Evolutionary conservation across 1,140 invertebrate genomes (phyloP), one percentile per base, ranked within the genome.

Genomic region (Macrostomum lignano): DNA sequence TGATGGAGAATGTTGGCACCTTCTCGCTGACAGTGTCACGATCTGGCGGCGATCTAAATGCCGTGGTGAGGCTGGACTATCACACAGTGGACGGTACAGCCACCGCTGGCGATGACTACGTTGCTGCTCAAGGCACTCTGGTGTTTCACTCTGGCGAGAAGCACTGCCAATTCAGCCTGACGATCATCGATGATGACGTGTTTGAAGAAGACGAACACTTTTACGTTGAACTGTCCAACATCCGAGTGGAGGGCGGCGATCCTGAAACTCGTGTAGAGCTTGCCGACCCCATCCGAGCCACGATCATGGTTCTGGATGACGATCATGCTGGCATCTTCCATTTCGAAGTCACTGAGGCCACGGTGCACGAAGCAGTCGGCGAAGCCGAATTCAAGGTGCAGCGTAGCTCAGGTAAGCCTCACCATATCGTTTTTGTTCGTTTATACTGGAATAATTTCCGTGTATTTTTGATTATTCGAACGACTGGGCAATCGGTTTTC

Each of bases 131-230:
- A 39, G 88, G 82, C 4, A 74, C 72, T 0, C 52, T 96, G 1
- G 65, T 66, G 25, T 96, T 96, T 53, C 43, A 49, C 14, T 71
- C 74, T 0, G 73, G 74, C 2, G 79, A 88, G 43, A 70, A 67
- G 9, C 71, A 72, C 42, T 78, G 84, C 52, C 69, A 58, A 37
- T 55, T 61, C 43, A 33, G 40, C 15, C 31, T 58, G 3, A 73
- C 77, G 48, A 77, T 96, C 7, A 82, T 96, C 38, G 86, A 96
- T 48, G 88, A 96, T 51, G 88, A 98, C 36, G 71, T 94, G 1
- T 98, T 96, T 52, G 88, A 98, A 56, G 82, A 93, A 49, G 86
- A 96, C 52, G 86, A 96, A 61, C 81, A 93, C 54, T 94, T 98
- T 58, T 93, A 82, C 55, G 69, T 93, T 4, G 69, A 75, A 14